Percentiles rank a stretch among this genome's conserved stretches.
These are phyloP conservation scores for Actinopyga echinites DNA, from an alignment of 53 echinoderm and acorn worm species.

Conservation along the genomic window DNA sequence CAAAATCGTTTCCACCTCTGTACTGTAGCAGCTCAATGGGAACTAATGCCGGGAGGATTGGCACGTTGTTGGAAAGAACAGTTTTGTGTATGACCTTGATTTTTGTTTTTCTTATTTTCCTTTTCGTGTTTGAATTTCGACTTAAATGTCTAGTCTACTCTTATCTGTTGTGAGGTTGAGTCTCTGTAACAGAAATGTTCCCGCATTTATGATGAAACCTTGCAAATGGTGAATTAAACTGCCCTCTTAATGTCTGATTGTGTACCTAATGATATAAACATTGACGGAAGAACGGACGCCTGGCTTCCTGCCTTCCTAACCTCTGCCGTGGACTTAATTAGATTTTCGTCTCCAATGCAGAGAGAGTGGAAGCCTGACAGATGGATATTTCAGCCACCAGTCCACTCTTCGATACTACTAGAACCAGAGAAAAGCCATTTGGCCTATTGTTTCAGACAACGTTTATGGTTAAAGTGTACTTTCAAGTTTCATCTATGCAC, in stretches of 20 bases:
- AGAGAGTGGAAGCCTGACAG: slow-evolving; percentile 2
- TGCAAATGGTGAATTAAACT: slow-evolving; percentile 26
- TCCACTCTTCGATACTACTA: background rate
- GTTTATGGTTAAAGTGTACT: too few species aligned
- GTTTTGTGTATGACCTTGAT: too few species aligned
- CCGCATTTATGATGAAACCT: too few species aligned
- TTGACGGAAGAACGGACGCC: slow-evolving; percentile 42
- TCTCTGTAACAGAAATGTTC: background rate
- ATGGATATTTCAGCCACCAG: slow-evolving; percentile 22
- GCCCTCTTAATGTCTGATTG: slow-evolving; percentile 15
- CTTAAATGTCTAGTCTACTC: background rate
- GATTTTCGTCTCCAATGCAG: slow-evolving; percentile 21
- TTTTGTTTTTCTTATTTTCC: background rate
- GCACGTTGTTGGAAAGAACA: too few species aligned
- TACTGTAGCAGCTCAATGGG: too few species aligned
- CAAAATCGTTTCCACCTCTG: too few species aligned
- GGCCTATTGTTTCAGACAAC: too few species aligned
- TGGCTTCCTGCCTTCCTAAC: slow-evolving; percentile 22
- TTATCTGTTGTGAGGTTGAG: background rate
- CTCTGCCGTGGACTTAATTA: slow-evolving; percentile 32
- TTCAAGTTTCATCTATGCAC: too few species aligned
- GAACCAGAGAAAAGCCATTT: too few species aligned
- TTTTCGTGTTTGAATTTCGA: background rate
- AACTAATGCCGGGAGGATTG: too few species aligned
- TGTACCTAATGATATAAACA: slow-evolving; percentile 43